These are phyloP conservation scores for Mus caroli DNA, from an alignment of 2,797 vertebrate genomes.

Conservation along the genomic window DNA sequence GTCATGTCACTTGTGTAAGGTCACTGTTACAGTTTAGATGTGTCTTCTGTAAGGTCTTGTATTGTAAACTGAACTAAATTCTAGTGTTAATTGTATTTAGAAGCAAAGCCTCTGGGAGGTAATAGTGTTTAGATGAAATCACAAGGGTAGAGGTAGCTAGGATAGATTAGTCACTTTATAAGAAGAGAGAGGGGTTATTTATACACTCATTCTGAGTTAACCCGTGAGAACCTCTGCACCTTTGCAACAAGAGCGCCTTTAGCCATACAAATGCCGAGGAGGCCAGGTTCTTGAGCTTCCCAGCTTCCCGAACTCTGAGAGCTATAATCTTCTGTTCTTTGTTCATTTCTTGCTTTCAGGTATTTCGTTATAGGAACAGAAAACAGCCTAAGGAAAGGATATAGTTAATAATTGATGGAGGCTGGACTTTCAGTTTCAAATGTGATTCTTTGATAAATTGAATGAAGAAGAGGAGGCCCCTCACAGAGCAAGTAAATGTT, in stretches of 20 bases:
- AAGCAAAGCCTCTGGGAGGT: not conserved
- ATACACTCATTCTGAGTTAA: not conserved
- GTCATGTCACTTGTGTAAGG: not conserved
- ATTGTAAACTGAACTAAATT: not conserved
- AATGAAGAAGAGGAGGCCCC: not conserved
- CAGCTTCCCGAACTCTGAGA: not conserved
- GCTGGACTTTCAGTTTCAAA: slow-evolving; percentile 6
- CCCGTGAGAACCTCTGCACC: not conserved
- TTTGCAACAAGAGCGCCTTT: not conserved
- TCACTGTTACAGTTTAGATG: not conserved
- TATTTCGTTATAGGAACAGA: slow-evolving; percentile 2
- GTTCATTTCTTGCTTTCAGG: not conserved
- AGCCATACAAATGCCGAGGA: not conserved
- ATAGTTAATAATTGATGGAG: not conserved
- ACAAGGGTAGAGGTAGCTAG: not conserved
- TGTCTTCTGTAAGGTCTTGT: not conserved
- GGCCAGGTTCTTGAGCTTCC: not conserved
- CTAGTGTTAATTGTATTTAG: not conserved
- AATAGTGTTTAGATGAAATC: not conserved
- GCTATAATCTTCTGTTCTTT: not conserved
- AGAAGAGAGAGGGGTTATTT: not conserved
- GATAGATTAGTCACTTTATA: not conserved
- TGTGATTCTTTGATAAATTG: slow-evolving; percentile 15
- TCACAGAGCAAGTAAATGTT: not conserved
- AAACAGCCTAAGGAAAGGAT: not conserved